Conservation (phyloP, 2,888 invertebrate genomes). For the Panorpa germanica region DNA sequence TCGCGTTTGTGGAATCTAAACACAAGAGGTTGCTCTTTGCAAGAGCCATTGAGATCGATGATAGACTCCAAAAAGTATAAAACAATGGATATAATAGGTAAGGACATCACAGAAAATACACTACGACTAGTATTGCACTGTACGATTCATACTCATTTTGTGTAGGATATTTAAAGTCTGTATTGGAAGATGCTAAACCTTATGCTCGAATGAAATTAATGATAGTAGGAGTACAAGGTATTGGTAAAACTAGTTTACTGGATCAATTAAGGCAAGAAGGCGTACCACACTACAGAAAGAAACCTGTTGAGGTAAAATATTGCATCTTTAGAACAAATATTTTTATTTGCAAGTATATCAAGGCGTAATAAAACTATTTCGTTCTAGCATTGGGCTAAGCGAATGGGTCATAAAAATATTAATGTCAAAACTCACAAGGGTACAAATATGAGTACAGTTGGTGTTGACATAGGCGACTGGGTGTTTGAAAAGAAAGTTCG, state of each 20-base stretch:
- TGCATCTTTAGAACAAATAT: conserved; percentile 3
- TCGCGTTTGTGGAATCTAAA: conserved; percentile 93
- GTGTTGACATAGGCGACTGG: conserved; percentile 95
- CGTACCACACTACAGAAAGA: conserved; percentile 45
- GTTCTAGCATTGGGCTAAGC: conserved; percentile 77
- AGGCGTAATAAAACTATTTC: conserved; percentile 16
- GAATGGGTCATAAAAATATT: conserved; percentile 81
- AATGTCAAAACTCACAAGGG: conserved; percentile 56
- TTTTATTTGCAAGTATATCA: conserved; percentile 6
- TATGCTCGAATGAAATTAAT: conserved; percentile 92
- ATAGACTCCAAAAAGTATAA: conserved; percentile 83
- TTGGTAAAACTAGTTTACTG: conserved; percentile 77
- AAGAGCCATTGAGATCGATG: conserved; percentile 80
- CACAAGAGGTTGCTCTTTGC: conserved; percentile 71
- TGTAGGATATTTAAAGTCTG: conserved; percentile 63
- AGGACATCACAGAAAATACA: not conserved
- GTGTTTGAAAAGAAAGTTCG: conserved; percentile 70
- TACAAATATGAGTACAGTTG: conserved; percentile 83
- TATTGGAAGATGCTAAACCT: conserved; percentile 73
- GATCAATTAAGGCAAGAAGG: conserved; percentile 80
- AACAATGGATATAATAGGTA: conserved; percentile 82
- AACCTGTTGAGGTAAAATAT: conserved; percentile 38
- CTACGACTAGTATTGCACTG: conserved; percentile 1
- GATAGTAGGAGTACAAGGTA: conserved; percentile 83
- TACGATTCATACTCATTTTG: conserved; percentile 1